These are phyloP conservation scores for Apis cerana DNA, from an alignment of 1,140 invertebrate species.

Conservation along the genomic window DNA sequence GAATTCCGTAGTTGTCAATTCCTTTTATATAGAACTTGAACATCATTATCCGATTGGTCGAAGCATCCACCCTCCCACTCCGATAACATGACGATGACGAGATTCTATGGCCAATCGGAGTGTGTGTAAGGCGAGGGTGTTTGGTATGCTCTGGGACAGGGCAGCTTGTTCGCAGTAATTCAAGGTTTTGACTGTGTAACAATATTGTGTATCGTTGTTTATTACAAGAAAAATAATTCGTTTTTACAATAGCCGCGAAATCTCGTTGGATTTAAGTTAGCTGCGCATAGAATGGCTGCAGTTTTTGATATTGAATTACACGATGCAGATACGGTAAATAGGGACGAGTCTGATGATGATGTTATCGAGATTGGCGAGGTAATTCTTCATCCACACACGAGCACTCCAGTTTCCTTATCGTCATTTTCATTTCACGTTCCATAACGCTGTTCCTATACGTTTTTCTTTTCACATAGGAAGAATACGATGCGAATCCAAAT, in stretches of 20 bases:
- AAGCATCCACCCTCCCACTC: slow-evolving; percentile 28
- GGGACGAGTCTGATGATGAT: slow-evolving; percentile 89
- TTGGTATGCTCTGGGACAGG: slow-evolving; percentile 45
- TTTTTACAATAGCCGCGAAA: background rate
- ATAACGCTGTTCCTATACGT: slow-evolving; percentile 29
- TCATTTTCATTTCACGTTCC: slow-evolving; percentile 40
- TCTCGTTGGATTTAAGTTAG: slow-evolving; percentile 5
- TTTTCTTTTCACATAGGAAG: slow-evolving; percentile 83
- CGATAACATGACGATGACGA: slow-evolving; percentile 29
- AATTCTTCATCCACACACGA: slow-evolving; percentile 58
- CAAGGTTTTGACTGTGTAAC: slow-evolving; percentile 51
- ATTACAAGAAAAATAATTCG: slow-evolving; percentile 25
- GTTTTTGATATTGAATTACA: slow-evolving; percentile 95
- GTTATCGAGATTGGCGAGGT: slow-evolving; percentile 92
- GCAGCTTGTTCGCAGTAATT: slow-evolving; percentile 48
- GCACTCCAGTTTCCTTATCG: slow-evolving; percentile 2
- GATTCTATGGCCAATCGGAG: slow-evolving; percentile 23
- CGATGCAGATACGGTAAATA: slow-evolving; percentile 84
- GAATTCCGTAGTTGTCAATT: slow-evolving; percentile 30
- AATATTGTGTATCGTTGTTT: slow-evolving; percentile 44
- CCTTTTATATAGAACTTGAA: background rate
- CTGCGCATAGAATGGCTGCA: slow-evolving; percentile 84
- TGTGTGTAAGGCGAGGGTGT: slow-evolving; percentile 31
- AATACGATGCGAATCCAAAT: slow-evolving; percentile 89
- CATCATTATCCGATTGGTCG: slow-evolving; percentile 29